Conservation (phyloP, 2,113 vertebrate species). For the Rhinopomastus cyanomelas region DNA sequence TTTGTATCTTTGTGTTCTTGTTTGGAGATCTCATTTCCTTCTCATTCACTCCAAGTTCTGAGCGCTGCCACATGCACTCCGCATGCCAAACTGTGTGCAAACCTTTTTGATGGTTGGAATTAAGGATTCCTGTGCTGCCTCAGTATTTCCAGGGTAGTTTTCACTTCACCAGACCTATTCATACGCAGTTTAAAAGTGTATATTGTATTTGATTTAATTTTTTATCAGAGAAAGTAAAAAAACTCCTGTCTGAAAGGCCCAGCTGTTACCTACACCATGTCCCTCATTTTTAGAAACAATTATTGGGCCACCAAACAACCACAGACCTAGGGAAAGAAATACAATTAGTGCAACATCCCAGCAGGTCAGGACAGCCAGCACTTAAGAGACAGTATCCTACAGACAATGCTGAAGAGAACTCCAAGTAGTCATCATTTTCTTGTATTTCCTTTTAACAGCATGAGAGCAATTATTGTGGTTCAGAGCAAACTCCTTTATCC, state of each 20-base stretch:
- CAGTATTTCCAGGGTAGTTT: conserved; percentile 6
- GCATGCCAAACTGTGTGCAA: neutral
- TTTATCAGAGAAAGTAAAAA: neutral
- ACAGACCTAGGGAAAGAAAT: neutral
- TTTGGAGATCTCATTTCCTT: neutral
- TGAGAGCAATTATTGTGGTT: neutral
- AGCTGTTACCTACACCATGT: neutral
- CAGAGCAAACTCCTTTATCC: neutral
- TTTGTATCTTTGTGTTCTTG: neutral
- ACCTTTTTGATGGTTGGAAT: neutral
- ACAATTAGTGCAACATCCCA: neutral
- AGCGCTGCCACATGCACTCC: neutral
- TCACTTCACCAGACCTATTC: neutral
- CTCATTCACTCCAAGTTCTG: neutral
- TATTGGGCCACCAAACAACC: neutral
- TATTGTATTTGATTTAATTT: neutral
- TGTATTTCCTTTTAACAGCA: neutral
- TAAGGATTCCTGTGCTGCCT: neutral
- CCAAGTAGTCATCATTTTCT: neutral
- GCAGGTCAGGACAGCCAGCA: neutral
- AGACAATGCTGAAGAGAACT: neutral
- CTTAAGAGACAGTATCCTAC: neutral
- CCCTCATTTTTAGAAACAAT: neutral
- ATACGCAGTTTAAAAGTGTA: neutral
- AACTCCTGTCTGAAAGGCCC: neutral